Conservation (phyloP, 2,113 vertebrate genomes). For the Lophotis ruficrista region DNA sequence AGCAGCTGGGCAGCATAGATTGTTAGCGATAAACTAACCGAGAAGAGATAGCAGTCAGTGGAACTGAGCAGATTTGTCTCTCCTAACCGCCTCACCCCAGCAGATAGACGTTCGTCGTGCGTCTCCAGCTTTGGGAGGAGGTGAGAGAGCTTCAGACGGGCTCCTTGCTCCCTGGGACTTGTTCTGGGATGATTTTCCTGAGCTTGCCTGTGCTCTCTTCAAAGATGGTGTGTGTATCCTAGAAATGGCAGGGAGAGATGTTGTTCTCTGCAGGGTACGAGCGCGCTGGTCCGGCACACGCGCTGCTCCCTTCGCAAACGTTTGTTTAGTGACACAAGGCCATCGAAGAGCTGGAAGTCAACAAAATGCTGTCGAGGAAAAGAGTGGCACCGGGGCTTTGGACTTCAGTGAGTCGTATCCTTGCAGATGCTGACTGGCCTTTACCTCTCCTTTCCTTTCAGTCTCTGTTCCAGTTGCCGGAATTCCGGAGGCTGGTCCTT, state of each 20-base stretch:
- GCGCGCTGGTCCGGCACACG: fast-evolving
- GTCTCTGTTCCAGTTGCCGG: conserved; percentile 95
- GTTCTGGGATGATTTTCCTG: not conserved
- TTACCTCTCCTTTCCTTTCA: conserved; percentile 58
- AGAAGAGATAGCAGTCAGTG: not conserved
- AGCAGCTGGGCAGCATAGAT: not conserved
- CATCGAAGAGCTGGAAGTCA: fast-evolving
- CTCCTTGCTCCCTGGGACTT: not conserved
- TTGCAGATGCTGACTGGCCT: not conserved
- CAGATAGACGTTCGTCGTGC: not conserved
- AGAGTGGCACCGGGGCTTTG: not conserved
- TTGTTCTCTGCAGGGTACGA: not conserved
- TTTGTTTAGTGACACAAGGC: fast-evolving
- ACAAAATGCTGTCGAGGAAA: not conserved
- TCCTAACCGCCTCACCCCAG: not conserved
- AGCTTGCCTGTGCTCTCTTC: not conserved
- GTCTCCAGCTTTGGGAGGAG: not conserved
- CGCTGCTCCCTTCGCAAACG: fast-evolving
- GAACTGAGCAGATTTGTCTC: not conserved
- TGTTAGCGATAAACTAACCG: not conserved
- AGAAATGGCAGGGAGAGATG: not conserved
- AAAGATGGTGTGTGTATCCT: too few relatives aligned
- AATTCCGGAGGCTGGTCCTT: conserved; percentile 92
- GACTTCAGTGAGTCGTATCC: not conserved
- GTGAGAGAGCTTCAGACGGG: not conserved